phyloP scores from a whole-genome alignment of 2,888 invertebrate genomes.

The Hipparchia sbordonii region DNA sequence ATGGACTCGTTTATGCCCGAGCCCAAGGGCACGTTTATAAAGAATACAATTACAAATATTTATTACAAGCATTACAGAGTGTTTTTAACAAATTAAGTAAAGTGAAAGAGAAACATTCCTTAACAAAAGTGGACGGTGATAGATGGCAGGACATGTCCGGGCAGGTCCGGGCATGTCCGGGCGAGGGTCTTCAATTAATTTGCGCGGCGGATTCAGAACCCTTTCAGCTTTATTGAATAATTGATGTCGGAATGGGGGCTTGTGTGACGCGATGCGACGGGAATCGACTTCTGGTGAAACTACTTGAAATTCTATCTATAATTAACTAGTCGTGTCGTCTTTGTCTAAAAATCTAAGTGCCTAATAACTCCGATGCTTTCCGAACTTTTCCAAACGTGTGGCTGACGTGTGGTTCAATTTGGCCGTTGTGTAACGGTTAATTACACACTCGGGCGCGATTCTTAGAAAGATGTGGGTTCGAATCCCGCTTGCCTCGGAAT shows the following conservation, averaged over 20 bases:
- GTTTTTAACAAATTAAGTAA: slow-evolving; percentile 7
- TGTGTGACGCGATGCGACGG: slow-evolving; percentile 4
- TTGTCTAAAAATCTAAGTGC: too few relatives aligned
- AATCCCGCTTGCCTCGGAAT: too few relatives aligned
- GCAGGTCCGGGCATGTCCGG: slow-evolving; percentile 1
- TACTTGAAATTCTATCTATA: too few relatives aligned
- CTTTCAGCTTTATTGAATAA: slow-evolving; percentile 35
- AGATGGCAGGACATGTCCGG: background rate
- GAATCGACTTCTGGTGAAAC: slow-evolving; percentile 3
- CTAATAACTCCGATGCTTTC: background rate
- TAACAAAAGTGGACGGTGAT: slow-evolving; percentile 22
- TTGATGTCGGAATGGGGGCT: slow-evolving; percentile 22
- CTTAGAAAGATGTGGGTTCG: too few relatives aligned
- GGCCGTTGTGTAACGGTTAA: too few relatives aligned
- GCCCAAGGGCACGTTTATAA: too few relatives aligned
- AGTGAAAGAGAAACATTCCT: slow-evolving; percentile 4
- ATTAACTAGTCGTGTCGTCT: too few relatives aligned
- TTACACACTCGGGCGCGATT: too few relatives aligned
- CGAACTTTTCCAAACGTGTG: background rate
- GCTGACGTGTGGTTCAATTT: too few relatives aligned
- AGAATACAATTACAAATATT: background rate
- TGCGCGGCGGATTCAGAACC: slow-evolving; percentile 21
- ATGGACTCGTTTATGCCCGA: too few relatives aligned
- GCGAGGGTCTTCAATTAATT: slow-evolving; percentile 31
- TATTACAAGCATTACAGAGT: background rate